A percentile compares a stretch with the other conserved stretches of the same genome.
Conservation (phyloP, 2,113 vertebrate genomes). For the Actinemys pallida region DNA sequence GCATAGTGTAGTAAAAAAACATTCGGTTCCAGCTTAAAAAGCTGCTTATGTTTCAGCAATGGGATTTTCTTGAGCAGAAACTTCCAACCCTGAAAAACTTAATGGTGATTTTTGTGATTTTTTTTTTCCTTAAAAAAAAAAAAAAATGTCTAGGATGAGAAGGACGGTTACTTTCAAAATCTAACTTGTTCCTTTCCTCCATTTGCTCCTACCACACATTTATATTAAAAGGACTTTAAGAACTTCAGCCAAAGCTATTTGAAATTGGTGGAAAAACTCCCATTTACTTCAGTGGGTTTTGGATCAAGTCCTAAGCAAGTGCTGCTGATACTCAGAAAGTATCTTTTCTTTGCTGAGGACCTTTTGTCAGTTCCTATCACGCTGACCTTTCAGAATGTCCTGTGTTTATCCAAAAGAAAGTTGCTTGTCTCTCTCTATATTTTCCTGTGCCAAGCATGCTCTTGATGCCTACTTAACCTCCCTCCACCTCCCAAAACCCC, state of each 20-base stretch:
- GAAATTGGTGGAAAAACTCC: background rate
- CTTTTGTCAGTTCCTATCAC: background rate
- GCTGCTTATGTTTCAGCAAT: accelerated
- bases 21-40: background rate
- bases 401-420: background rate
- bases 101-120: background rate
- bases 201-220: background rate
- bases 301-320: background rate
- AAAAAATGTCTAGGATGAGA: background rate
- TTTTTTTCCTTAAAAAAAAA: background rate
- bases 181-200: background rate
- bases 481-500: background rate
- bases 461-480: background rate
- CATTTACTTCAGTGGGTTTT: background rate
- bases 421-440: background rate
- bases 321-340: background rate
- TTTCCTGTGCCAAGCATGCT: background rate
- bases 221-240: background rate
- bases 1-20: background rate
- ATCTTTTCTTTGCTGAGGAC: background rate
- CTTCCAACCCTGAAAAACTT: background rate
- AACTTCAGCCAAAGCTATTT: background rate
- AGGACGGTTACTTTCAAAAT: background rate
- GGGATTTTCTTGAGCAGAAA: background rate
- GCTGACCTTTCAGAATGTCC: background rate